A percentile compares a stretch with the other conserved stretches of the same genome.
Evolutionary conservation across 2,797 vertebrate species (phyloP).

Genomic region (Meda fulgida): DNA sequence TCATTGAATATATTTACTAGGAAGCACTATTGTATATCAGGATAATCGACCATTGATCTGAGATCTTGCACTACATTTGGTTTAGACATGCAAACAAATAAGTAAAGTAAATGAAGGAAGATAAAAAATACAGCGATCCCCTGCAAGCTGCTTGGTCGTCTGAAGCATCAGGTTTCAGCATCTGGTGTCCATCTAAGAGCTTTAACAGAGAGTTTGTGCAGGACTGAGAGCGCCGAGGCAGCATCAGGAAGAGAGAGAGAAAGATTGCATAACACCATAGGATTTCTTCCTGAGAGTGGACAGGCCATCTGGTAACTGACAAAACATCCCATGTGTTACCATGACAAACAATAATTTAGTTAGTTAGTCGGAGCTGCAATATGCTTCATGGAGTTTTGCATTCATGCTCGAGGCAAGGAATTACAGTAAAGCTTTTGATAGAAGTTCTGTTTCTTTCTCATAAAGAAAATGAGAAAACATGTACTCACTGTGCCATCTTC

Average conservation of each 20-base stretch:
- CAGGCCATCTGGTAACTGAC: conserved; percentile 53
- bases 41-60: not conserved
- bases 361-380: conserved; percentile 2
- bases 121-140: conserved; percentile 14
- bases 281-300: conserved; percentile 33
- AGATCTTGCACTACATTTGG: not conserved
- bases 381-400: not conserved
- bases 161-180: conserved; percentile 46
- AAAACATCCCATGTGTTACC: conserved; percentile 38
- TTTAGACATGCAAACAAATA: not conserved
- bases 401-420: not conserved
- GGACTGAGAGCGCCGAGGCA: not conserved
- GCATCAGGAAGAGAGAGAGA: not conserved
- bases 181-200: conserved; percentile 48
- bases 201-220: conserved; percentile 7
- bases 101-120: conserved; percentile 33
- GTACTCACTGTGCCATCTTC: conserved; percentile 26
- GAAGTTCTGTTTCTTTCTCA: not conserved
- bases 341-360: not conserved
- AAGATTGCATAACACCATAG: conserved; percentile 22
- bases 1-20: not conserved
- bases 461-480: conserved; percentile 30
- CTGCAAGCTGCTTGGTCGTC: not conserved
- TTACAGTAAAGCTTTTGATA: not conserved
- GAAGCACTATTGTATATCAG: not conserved